Evolutionary conservation across 2,797 vertebrate species (phyloP).

Genomic region (Heliangelus exortis): DNA sequence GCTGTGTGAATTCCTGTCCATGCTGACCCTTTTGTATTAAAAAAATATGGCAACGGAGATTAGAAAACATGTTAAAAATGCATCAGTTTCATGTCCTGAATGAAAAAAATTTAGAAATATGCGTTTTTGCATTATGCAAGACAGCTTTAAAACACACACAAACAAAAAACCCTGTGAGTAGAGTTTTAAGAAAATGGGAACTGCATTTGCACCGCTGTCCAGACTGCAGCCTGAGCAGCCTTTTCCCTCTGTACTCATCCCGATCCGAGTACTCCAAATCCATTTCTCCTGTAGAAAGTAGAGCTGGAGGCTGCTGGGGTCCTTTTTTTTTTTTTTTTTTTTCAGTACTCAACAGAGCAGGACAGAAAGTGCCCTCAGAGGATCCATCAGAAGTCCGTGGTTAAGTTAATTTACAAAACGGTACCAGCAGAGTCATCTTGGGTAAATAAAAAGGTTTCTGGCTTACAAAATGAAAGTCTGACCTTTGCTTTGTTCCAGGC

Average conservation of each 20-base stretch:
- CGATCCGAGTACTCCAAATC: neutral
- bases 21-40: constrained; percentile 54
- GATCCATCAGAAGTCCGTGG: neutral
- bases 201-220: neutral
- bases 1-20: constrained; percentile 15
- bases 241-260: neutral
- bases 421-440: neutral
- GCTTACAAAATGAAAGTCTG: constrained; percentile 4
- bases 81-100: constrained; percentile 43
- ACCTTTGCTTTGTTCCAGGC: constrained; percentile 66
- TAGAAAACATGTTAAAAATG: constrained; percentile 66
- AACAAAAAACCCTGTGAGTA: constrained; percentile 28
- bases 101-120: constrained; percentile 57
- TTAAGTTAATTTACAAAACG: neutral
- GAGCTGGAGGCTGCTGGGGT: neutral
- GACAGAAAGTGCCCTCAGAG: neutral
- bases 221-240: neutral
- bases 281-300: neutral
- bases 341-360: neutral
- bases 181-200: neutral
- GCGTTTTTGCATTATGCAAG: constrained; percentile 8
- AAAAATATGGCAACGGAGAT: constrained; percentile 70
- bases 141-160: constrained; percentile 32
- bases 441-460: constrained; percentile 45
- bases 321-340: neutral